These are phyloP conservation scores for Diarsia rubi DNA, from an alignment of 2,888 invertebrate species.

Conservation along the genomic window DNA sequence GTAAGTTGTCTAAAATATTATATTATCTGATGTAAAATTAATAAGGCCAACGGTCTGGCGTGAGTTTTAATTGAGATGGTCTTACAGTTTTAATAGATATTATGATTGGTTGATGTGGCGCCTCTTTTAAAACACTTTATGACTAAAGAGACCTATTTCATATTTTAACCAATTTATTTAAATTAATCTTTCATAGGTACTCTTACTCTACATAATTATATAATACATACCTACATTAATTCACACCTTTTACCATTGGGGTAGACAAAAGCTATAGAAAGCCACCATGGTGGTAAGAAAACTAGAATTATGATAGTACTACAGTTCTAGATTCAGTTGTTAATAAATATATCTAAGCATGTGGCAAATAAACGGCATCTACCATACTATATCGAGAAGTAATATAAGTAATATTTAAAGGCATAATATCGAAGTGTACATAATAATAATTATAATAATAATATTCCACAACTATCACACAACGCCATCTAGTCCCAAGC, in stretches of 20 bases:
- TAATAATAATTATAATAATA: too few species aligned
- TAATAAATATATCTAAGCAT: too few species aligned
- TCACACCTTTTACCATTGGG: not conserved
- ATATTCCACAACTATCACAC: too few species aligned
- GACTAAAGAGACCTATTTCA: too few species aligned
- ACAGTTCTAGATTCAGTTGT: too few species aligned
- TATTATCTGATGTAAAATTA: not conserved
- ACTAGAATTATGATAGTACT: too few species aligned
- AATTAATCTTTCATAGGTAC: not conserved
- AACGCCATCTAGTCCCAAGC: too few species aligned
- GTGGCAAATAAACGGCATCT: too few species aligned
- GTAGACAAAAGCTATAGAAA: not conserved
- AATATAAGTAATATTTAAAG: too few species aligned
- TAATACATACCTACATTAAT: not conserved
- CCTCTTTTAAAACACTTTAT: conserved; percentile 12
- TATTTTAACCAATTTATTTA: not conserved
- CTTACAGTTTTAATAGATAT: conserved; percentile 15
- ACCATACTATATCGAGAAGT: too few species aligned
- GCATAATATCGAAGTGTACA: too few species aligned
- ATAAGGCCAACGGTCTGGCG: conserved; percentile 1
- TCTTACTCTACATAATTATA: not conserved
- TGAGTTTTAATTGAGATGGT: not conserved
- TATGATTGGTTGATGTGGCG: conserved; percentile 16
- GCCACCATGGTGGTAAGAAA: too few species aligned
- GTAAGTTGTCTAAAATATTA: conserved; percentile 15